Base-by-base conservation (phyloP, 2,797 vertebrate genomes). In the Acanthornis magna region DNA sequence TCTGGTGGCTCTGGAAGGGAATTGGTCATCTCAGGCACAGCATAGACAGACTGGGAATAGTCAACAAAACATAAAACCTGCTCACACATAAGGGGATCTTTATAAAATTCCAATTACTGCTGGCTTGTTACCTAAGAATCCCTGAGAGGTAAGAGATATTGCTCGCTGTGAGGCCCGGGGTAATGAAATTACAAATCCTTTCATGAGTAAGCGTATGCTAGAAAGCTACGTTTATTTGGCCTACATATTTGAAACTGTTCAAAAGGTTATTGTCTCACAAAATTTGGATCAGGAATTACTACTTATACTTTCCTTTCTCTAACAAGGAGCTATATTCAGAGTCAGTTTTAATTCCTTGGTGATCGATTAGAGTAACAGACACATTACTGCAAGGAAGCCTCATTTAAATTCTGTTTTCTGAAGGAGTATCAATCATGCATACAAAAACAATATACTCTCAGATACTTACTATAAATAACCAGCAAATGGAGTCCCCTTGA, bases 91-190 rank as follows among this genome's bases (percentile, higher is more conserved):
- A 95, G 63, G 74, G 51, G 63, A 89, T 91, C 76, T 88, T 96
- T 91, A 83, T 91, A 91, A 95, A 91, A 92, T 66, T 89, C 84
- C 85, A 91, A 74, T 94, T 94, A 85, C 61, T 81, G 74, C 84
- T 87, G 61, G 67, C 36, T 53, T 88, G 85, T 94, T 93, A 90
- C 95, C 82, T 90, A 91, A 96, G 93, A 96, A 95, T 95, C 94
- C 93, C 95, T 90, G 54, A 90, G 94, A 95, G 88, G 60, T 87
- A 91, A 53, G 71, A 85, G 77, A 89, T 26, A 86, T 5, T 86
- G 77, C 87, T 86, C 5, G 0, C 76, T 65, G 75, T 70, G 88
- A 95, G 91, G 65, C 85, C 83, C 0, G 0, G 29, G 58, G 83
- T 88, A 94, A 92, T 86, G 76, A 65, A 96, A 96, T 93, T 89